Conservation (phyloP, 2,113 vertebrate species). For the Furnarius figulus region DNA sequence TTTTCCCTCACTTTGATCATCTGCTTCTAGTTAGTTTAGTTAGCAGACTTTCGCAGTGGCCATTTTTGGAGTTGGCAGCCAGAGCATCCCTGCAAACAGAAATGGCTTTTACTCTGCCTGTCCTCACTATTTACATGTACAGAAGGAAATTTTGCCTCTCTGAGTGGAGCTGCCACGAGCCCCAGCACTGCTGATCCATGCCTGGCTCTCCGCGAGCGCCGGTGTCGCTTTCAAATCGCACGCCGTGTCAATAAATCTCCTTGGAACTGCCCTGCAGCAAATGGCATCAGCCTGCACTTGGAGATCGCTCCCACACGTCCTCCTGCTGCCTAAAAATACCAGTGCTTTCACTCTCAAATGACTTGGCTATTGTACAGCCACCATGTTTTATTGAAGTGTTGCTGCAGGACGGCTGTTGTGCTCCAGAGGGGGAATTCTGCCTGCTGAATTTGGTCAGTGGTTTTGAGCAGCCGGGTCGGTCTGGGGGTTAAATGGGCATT, state of each 20-base stretch:
- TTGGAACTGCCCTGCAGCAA: slow-evolving; percentile 47
- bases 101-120: neutral
- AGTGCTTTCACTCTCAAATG: neutral
- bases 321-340: slow-evolving; percentile 50
- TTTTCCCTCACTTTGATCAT: neutral
- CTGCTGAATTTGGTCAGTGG: neutral
- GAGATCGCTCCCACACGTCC: slow-evolving; percentile 37
- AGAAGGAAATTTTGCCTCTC: neutral
- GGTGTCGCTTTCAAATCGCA: slow-evolving; percentile 11
- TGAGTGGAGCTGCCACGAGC: neutral
- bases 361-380: slow-evolving; percentile 20
- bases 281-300: slow-evolving; percentile 16
- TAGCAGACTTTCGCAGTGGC: neutral
- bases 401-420: neutral
- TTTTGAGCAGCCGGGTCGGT: accelerated
- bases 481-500: neutral
- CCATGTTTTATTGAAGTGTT: neutral
- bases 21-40: neutral
- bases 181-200: neutral
- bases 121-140: neutral
- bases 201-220: neutral
- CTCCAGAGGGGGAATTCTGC: neutral
- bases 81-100: neutral
- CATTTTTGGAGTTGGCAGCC: slow-evolving; percentile 26
- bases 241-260: neutral